Conservation (phyloP, 2,888 invertebrate genomes). For the Dicyrtoma fusca region DNA sequence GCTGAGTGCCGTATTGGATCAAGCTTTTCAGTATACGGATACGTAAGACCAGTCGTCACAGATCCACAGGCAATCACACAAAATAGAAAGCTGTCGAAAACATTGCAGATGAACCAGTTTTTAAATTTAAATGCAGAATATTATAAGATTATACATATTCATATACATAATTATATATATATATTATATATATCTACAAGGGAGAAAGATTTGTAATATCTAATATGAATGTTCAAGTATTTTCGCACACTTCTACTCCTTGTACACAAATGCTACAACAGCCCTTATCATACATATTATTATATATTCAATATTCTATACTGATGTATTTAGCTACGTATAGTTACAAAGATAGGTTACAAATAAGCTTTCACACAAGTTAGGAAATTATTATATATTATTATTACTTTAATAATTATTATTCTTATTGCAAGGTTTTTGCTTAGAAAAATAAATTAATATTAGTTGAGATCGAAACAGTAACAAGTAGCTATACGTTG, state of each 20-base stretch:
- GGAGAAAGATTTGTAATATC: slow-evolving; percentile 39
- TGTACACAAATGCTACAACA: slow-evolving; percentile 32
- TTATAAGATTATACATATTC: slow-evolving; percentile 27
- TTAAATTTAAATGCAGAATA: slow-evolving; percentile 3
- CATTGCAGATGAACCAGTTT: slow-evolving; percentile 9
- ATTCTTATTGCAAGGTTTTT: slow-evolving; percentile 4
- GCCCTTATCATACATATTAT: slow-evolving; percentile 19
- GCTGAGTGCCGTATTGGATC: slow-evolving; percentile 56
- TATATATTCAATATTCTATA: slow-evolving; percentile 21
- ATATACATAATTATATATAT: slow-evolving; percentile 37
- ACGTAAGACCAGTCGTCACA: slow-evolving; percentile 40
- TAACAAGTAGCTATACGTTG: background rate
- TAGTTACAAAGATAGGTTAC: slow-evolving; percentile 20
- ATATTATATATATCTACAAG: slow-evolving; percentile 34
- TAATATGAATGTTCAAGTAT: slow-evolving; percentile 48
- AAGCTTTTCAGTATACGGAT: slow-evolving; percentile 56
- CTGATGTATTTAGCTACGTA: background rate
- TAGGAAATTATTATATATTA: background rate
- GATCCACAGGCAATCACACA: slow-evolving; percentile 31
- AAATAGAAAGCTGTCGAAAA: slow-evolving; percentile 27
- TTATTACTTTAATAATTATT: background rate
- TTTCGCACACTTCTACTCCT: slow-evolving; percentile 54
- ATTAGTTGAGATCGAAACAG: background rate
- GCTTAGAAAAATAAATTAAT: background rate
- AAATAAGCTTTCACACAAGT: slow-evolving; percentile 29